Evolutionary conservation across 1,140 invertebrate species (phyloP).

Genomic region (Euwallacea similis): DNA sequence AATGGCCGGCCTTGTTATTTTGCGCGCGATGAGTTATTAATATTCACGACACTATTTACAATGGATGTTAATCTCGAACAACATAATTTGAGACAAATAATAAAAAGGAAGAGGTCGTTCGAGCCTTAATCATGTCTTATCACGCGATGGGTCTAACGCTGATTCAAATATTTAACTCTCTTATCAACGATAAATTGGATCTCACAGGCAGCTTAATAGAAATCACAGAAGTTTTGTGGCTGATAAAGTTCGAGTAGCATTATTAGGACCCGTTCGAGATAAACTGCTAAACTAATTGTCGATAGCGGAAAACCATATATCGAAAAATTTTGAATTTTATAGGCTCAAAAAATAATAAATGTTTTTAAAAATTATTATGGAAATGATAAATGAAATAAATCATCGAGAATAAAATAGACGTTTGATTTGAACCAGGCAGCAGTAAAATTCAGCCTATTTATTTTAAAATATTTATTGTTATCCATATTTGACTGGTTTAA

Average conservation of each 20-base stretch:
- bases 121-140: constrained; percentile 11
- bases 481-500: not conserved
- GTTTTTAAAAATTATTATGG: constrained; percentile 16
- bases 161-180: constrained; percentile 19
- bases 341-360: constrained; percentile 3
- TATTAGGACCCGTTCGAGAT: too few species aligned
- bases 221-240: too few species aligned
- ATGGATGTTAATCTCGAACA: not conserved
- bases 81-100: constrained; percentile 17
- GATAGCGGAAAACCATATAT: too few species aligned
- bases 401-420: not conserved
- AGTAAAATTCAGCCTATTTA: constrained; percentile 10
- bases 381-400: constrained; percentile 18
- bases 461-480: constrained; percentile 12
- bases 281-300: too few species aligned
- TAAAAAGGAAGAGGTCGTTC: constrained; percentile 7
- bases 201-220: too few species aligned
- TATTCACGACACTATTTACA: too few species aligned
- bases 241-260: too few species aligned
- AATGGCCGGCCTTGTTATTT: too few species aligned
- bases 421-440: constrained; percentile 4
- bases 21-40: too few species aligned
- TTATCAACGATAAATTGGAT: constrained; percentile 6
- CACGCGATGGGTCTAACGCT: constrained; percentile 9
- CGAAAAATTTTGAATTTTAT: too few species aligned